phyloP scores from a whole-genome alignment of 2,113 vertebrate genomes.

The Tachuris rubrigastra region DNA sequence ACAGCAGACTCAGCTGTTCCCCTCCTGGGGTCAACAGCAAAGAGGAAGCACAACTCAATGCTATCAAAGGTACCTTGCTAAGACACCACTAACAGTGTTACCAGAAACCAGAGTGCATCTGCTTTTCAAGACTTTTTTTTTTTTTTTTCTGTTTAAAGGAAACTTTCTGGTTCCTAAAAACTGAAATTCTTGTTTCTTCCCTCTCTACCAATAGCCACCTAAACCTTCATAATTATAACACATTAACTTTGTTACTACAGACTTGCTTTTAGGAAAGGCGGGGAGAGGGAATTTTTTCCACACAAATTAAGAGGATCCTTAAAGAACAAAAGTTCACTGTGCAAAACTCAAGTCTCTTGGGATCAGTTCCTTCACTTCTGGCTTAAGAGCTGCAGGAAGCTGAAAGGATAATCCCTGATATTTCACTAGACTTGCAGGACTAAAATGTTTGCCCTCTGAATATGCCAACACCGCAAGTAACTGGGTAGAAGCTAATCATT shows the following conservation, averaged over 20 bases:
- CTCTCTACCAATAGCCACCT: neutral
- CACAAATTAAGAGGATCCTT: neutral
- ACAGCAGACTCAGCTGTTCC: neutral
- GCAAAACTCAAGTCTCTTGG: neutral
- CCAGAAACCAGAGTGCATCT: fast-evolving
- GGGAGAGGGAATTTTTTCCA: neutral
- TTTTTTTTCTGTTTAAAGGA: neutral
- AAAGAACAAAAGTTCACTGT: neutral
- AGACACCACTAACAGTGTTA: neutral
- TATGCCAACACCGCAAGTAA: neutral
- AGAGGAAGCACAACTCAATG: neutral
- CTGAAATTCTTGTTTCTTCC: neutral
- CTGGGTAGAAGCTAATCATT: neutral
- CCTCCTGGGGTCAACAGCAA: neutral
- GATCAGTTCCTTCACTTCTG: neutral
- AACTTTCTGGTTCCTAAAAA: neutral
- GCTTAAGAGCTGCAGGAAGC: neutral
- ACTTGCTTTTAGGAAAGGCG: neutral
- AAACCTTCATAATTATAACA: neutral
- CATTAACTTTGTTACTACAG: neutral
- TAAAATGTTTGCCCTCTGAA: neutral
- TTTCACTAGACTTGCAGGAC: neutral
- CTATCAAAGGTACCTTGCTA: neutral
- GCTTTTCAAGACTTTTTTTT: neutral
- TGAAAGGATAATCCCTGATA: neutral